Conservation (phyloP, 2,888 invertebrate genomes). For the Erannis defoliaria region DNA sequence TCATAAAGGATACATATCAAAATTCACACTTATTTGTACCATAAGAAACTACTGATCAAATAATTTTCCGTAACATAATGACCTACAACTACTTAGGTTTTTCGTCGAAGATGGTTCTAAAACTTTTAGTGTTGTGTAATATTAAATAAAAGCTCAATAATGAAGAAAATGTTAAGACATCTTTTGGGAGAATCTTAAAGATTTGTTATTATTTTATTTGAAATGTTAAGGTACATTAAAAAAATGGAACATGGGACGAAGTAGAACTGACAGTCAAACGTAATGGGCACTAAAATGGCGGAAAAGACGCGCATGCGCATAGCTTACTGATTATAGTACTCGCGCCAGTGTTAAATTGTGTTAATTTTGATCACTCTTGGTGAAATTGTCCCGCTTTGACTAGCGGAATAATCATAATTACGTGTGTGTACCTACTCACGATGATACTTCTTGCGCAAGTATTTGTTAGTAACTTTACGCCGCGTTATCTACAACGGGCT, state of each 20-base stretch:
- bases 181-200: conserved; percentile 20
- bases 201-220: conserved; percentile 15
- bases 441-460: neutral
- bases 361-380: too few relatives aligned
- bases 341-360: neutral
- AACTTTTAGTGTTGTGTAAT: conserved; percentile 19
- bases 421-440: too few relatives aligned
- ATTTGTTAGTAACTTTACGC: too few relatives aligned
- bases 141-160: conserved; percentile 27
- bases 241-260: conserved; percentile 8
- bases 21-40: conserved; percentile 27
- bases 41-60: conserved; percentile 14
- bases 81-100: conserved; percentile 14
- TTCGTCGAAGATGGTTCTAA: conserved; percentile 14
- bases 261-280: neutral
- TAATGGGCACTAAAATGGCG: neutral
- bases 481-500: neutral
- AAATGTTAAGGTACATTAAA: conserved; percentile 12
- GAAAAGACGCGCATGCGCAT: neutral
- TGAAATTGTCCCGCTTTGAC: too few relatives aligned
- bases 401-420: too few relatives aligned
- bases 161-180: conserved; percentile 21
- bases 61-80: conserved; percentile 37
- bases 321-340: too few relatives aligned
- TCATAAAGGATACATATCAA: conserved; percentile 36